Percentiles rank a stretch among this genome's conserved stretches.
phyloP scores from a whole-genome alignment of 2,113 vertebrate species.

The Chlorodrepanis virens region DNA sequence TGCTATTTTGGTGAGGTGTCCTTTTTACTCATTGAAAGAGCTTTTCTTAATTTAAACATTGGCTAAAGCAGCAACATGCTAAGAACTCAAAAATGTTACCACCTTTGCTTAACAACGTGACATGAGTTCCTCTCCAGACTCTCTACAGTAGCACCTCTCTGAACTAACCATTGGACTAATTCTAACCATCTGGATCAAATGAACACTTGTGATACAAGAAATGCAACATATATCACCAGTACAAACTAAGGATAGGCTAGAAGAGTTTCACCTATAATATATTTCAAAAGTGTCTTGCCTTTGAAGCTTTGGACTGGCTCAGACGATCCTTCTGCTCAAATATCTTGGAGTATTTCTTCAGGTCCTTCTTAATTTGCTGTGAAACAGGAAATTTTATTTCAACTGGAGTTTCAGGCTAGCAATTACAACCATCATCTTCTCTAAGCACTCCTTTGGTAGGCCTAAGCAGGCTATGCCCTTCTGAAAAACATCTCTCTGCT shows the following conservation, averaged over 20 bases:
- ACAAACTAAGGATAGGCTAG: background rate
- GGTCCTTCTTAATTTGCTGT: slow-evolving; percentile 96
- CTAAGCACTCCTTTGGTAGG: background rate
- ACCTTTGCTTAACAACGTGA: background rate
- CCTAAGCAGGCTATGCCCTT: background rate
- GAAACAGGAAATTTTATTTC: slow-evolving; percentile 20
- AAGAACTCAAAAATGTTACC: background rate
- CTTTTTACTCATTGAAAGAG: background rate
- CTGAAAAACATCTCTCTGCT: background rate
- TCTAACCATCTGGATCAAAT: background rate
- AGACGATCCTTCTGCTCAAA: slow-evolving; percentile 99
- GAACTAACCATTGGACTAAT: background rate
- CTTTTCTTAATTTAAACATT: background rate
- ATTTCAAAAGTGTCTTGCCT: slow-evolving; percentile 74
- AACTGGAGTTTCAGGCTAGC: background rate
- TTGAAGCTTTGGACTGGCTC: slow-evolving; percentile 98
- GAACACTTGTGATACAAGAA: background rate
- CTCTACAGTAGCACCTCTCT: background rate
- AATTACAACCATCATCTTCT: background rate
- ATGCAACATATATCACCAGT: background rate
- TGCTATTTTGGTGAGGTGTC: background rate
- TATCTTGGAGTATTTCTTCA: slow-evolving; percentile 99
- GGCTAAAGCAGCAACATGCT: background rate
- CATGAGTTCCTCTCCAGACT: background rate
- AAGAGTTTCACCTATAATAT: background rate